Percentiles rank a stretch among this genome's conserved stretches.
phyloP scores from a whole-genome alignment of 2,888 invertebrate genomes.

The Danaus chrysippus region DNA sequence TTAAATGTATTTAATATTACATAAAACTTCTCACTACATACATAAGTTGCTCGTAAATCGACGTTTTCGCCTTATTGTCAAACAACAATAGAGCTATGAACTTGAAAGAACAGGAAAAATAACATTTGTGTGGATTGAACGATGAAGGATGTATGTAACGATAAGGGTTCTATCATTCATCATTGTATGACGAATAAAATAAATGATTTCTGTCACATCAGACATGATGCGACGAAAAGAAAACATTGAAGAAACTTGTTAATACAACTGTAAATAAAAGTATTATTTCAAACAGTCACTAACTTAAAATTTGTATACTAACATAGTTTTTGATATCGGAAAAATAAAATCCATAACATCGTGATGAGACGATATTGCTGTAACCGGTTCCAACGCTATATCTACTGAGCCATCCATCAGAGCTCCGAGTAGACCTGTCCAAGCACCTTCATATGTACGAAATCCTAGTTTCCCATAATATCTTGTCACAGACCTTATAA shows the following conservation, averaged over 20 bases:
- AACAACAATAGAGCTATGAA: background rate
- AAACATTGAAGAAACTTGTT: background rate
- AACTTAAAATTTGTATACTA: slow-evolving; percentile 36
- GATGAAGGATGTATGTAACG: no score
- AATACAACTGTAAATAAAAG: background rate
- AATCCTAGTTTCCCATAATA: slow-evolving; percentile 66
- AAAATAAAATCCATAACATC: slow-evolving; percentile 80
- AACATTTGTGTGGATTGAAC: no score
- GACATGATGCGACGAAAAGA: background rate
- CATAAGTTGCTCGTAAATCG: no score
- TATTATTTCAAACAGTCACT: background rate
- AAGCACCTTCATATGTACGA: slow-evolving; percentile 75
- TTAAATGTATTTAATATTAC: background rate
- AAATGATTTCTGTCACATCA: no score
- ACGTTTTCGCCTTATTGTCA: background rate
- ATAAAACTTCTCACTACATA: no score
- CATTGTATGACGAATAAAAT: no score
- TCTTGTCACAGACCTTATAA: slow-evolving; percentile 45
- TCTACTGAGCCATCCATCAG: slow-evolving; percentile 78
- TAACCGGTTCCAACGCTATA: slow-evolving; percentile 79
- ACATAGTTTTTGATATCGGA: slow-evolving; percentile 81
- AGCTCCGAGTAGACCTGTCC: slow-evolving; percentile 81
- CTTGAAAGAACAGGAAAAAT: background rate
- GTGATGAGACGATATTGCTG: slow-evolving; percentile 70
- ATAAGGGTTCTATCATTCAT: no score